Base-by-base conservation (phyloP, 2,888 invertebrate species). In the Leptinotarsa peninsularis region DNA sequence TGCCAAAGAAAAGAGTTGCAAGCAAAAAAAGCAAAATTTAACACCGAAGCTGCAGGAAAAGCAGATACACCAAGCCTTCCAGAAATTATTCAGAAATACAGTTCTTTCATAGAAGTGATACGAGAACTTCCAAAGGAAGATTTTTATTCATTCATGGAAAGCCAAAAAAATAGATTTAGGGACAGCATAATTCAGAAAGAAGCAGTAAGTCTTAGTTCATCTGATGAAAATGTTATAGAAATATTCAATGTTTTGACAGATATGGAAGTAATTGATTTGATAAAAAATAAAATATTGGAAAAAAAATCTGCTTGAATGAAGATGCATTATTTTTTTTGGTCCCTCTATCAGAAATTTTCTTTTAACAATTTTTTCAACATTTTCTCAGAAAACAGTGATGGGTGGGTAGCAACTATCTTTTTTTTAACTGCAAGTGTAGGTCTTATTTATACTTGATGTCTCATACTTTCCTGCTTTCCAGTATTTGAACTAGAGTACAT, bases 161-260 rank as follows among this genome's bases (percentile, higher is more conserved):
- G 75, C 84, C 83, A 87, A 66, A 77, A 73, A 23, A 71, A 78
- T 52, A 82, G 83, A 77, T 85, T 84, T 79, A 15, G 27, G 89
- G 90, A 80, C 81, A 85, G 14, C 43, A 58, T 50, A 27, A 49
- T 10, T 33, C 10, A 67, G n/a, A n/a, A 74, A 23, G 15, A 54
- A 15, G 4, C 56, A 66, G 60, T n/a, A 49, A 71, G n/a, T 15
- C 15, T 2, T 50, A 60, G n/a, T 72, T 4, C 33, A 43, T 33
- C n/a, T 66, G 43, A 33, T n/a, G 49, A 73, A 43, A 69, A 74
- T 72, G 63, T 23, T 66, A 52, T 71, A 49, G 88, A 90, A 56
- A 85, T 94, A 54, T 90, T 94, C 43, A 92, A 94, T 85, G 90
- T 93, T 49, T 90, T 94, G 81, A 93, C 93, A 83, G 91, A 93